Evolutionary conservation across 2,113 vertebrate species (phyloP).

Genomic region (Bos taurus): ARS-UCD2.0 NC_037357.1:79569001-79569500

Average conservation of each 20-base stretch:
- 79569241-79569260: not conserved
- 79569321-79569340: constrained; percentile 1
- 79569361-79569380: not conserved
- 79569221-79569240: not conserved
- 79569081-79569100: not conserved
- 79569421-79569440: not conserved
- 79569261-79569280: not conserved
- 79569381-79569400: not conserved
- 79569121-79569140: not conserved
- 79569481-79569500: not conserved
- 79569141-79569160: not conserved
- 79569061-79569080: not conserved
- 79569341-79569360: fast-evolving
- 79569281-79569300: constrained; percentile 5
- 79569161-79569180: not conserved
- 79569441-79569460: not conserved
- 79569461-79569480: not conserved
- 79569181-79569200: not conserved
- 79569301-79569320: not conserved
- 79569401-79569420: not conserved
- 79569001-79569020: not conserved
- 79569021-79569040: not conserved
- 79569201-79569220: not conserved
- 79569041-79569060: not conserved
- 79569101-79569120: not conserved